Conservation (phyloP, 2,888 invertebrate genomes). For the Coecobrya sp. region DNA sequence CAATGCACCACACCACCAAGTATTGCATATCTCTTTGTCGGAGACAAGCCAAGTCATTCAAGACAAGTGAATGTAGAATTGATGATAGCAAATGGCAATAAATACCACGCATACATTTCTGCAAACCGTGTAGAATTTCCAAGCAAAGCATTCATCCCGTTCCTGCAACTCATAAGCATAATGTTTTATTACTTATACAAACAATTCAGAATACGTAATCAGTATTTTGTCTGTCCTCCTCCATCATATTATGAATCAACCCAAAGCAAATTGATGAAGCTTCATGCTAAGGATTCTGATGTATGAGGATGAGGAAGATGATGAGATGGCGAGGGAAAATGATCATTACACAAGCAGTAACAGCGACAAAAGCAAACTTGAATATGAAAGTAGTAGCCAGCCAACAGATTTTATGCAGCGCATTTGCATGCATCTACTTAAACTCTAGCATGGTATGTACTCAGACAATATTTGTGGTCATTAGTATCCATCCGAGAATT, state of each 20-base stretch:
- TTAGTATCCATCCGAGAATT: slow-evolving; percentile 48
- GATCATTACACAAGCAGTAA: neutral
- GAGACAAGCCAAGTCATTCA: neutral
- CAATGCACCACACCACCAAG: neutral
- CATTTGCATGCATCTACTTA: slow-evolving; percentile 4
- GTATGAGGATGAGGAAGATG: neutral
- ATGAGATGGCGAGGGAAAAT: neutral
- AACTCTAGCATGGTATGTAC: neutral
- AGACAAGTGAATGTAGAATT: neutral
- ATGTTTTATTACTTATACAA: slow-evolving; percentile 36
- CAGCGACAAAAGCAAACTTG: neutral
- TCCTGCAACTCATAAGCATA: slow-evolving; percentile 17
- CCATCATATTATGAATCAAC: neutral
- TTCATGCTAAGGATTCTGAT: neutral
- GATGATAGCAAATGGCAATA: slow-evolving; percentile 7
- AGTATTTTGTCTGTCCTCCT: slow-evolving; percentile 14
- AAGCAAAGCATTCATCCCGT: neutral
- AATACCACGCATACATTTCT: slow-evolving; percentile 44
- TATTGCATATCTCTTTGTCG: neutral
- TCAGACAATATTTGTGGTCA: slow-evolving; percentile 50
- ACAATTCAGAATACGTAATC: neutral
- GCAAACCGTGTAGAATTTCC: slow-evolving; percentile 22
- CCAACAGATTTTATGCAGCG: neutral
- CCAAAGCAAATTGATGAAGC: neutral
- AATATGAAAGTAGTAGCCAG: neutral